Conservation (phyloP, 2,797 vertebrate genomes). For the Liparis tanakae region DNA sequence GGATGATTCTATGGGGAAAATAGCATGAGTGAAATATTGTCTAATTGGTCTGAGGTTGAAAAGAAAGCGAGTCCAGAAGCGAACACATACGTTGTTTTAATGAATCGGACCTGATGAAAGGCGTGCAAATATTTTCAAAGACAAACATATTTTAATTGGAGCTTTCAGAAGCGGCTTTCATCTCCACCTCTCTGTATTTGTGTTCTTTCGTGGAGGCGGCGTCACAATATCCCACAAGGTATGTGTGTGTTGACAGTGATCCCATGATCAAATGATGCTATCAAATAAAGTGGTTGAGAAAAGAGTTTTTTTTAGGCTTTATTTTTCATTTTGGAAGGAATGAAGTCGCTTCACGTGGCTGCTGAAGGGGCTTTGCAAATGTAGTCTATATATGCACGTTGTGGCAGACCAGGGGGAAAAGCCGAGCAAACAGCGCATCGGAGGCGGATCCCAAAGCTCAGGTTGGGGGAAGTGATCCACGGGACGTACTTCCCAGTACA, state of each 20-base stretch:
- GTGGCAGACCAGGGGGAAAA: no score
- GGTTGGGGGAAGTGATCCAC: no score
- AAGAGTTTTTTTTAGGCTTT: not conserved
- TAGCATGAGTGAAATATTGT: slow-evolving; percentile 21
- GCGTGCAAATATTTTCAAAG: slow-evolving; percentile 66
- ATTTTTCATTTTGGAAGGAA: not conserved
- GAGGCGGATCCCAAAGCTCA: no score
- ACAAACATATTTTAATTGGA: slow-evolving; percentile 78
- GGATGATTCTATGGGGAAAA: not conserved
- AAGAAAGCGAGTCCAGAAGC: slow-evolving; percentile 71
- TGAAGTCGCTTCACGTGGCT: not conserved
- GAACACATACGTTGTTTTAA: slow-evolving; percentile 66
- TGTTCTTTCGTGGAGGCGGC: slow-evolving; percentile 46
- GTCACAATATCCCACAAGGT: slow-evolving; percentile 35
- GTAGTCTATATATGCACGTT: not conserved
- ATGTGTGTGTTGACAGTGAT: slow-evolving; percentile 27
- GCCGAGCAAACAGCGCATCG: no score
- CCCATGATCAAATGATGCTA: not conserved
- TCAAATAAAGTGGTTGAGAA: not conserved
- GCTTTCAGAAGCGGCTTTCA: slow-evolving; percentile 66
- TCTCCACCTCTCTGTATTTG: slow-evolving; percentile 40
- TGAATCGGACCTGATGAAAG: slow-evolving; percentile 79
- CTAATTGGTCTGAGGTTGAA: slow-evolving; percentile 77
- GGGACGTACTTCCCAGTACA: no score
- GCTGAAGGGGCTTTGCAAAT: not conserved